phyloP scores from a whole-genome alignment of 2,888 invertebrate species.

The Pomacea canaliculata region DNA sequence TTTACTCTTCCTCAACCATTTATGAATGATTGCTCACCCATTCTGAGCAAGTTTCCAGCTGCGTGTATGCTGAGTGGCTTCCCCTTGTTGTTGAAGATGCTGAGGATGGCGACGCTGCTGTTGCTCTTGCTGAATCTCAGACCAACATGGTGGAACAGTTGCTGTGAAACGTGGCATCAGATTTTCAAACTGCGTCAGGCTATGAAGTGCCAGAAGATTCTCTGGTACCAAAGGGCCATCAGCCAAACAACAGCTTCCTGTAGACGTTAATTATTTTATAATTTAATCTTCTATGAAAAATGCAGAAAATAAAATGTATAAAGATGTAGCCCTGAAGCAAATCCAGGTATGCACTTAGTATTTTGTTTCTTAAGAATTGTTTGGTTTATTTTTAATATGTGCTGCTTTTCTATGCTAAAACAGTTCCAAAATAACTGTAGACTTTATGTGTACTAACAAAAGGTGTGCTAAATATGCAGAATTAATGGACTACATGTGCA shows the following conservation, averaged over 20 bases:
- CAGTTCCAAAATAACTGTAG: no score
- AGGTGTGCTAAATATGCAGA: no score
- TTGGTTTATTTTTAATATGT: no score
- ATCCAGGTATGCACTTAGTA: no score
- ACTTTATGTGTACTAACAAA: no score
- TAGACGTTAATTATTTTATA: background rate
- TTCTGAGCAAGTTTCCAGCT: constrained; percentile 91
- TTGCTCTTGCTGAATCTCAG: constrained; percentile 91
- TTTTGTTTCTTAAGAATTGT: no score
- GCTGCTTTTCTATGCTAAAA: no score
- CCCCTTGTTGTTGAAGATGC: constrained; percentile 77
- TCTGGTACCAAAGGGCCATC: constrained; percentile 74
- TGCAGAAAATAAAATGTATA: background rate
- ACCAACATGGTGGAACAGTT: constrained; percentile 94
- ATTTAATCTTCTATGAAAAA: background rate
- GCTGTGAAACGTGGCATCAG: constrained; percentile 82
- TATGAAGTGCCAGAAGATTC: constrained; percentile 77
- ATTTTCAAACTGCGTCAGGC: constrained; percentile 83
- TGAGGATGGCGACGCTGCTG: constrained; percentile 90
- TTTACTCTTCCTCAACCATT: no score
- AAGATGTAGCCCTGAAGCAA: background rate
- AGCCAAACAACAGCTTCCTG: constrained; percentile 59
- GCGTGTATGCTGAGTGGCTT: constrained; percentile 81
- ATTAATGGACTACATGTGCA: no score
- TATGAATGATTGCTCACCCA: constrained; percentile 62